phyloP scores from a whole-genome alignment of 2,797 vertebrate genomes.

The Pseudochaenichthys georgianus region DNA sequence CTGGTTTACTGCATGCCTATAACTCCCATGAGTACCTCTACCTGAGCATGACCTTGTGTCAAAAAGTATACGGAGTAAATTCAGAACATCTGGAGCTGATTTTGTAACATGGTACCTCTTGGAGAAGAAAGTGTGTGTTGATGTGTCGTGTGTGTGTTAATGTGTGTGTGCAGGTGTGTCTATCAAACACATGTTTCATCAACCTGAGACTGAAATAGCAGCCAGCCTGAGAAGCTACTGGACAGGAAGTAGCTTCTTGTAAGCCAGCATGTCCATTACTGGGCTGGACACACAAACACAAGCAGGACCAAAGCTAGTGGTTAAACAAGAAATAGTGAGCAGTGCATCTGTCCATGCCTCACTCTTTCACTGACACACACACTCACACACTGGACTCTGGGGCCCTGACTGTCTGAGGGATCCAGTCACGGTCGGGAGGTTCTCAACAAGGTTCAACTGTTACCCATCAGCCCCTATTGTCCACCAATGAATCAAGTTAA shows the following conservation, averaged over 20 bases:
- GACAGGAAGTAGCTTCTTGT: conserved; percentile 4
- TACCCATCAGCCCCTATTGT: conserved; percentile 34
- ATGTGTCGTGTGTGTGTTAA: conserved; percentile 22
- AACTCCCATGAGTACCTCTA: conserved; percentile 57
- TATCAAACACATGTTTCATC: conserved; percentile 56
- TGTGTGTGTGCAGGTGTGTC: conserved; percentile 40
- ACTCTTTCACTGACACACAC: conserved; percentile 4
- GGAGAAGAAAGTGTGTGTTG: background rate
- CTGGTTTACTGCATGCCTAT: conserved; percentile 32
- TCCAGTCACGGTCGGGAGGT: conserved; percentile 39
- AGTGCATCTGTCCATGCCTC: conserved; percentile 6
- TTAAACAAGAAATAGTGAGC: conserved; percentile 30
- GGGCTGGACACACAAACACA: background rate
- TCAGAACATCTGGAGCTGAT: conserved; percentile 77
- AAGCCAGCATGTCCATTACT: conserved; percentile 28
- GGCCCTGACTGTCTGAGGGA: conserved; percentile 29
- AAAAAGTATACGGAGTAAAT: conserved; percentile 6
- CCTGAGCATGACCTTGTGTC: conserved; percentile 43
- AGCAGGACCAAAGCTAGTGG: background rate
- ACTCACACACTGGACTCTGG: background rate
- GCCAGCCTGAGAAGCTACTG: conserved; percentile 41
- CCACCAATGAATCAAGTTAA: conserved; percentile 33
- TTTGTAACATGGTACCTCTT: conserved; percentile 33
- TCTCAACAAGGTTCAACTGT: conserved; percentile 59
- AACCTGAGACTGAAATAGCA: conserved; percentile 37